Evolutionary conservation across 2,797 vertebrate genomes (phyloP).

Genomic region (Phylloscopus collybita): DNA sequence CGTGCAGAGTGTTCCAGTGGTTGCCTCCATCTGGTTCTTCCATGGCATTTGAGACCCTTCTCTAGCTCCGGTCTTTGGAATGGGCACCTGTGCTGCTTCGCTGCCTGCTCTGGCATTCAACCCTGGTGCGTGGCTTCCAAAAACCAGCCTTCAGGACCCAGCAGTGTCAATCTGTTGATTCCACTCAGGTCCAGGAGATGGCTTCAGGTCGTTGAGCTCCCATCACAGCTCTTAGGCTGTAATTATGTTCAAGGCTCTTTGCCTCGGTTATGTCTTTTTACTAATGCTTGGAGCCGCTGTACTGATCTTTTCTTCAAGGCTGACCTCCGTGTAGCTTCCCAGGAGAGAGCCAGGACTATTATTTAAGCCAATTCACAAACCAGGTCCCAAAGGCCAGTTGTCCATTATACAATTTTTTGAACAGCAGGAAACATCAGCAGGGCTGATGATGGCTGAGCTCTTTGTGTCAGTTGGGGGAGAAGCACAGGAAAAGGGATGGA

Average conservation of each 20-base stretch:
- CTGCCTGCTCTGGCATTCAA: slow-evolving; percentile 7
- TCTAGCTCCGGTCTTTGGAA: slow-evolving; percentile 24
- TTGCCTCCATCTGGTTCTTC: slow-evolving; percentile 60
- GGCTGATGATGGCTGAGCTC: not conserved
- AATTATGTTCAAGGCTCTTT: slow-evolving; percentile 58
- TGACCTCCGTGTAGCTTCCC: slow-evolving; percentile 16
- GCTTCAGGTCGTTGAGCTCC: slow-evolving; percentile 6
- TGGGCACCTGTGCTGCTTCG: not conserved
- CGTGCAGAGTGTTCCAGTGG: not conserved
- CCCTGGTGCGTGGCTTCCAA: not conserved
- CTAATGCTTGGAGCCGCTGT: not conserved
- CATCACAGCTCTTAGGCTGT: slow-evolving; percentile 8
- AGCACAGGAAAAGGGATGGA: not conserved
- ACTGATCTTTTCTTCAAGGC: slow-evolving; percentile 52
- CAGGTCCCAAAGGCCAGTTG: not conserved
- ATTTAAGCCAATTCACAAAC: slow-evolving; percentile 47
- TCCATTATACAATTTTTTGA: not conserved
- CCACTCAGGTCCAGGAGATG: slow-evolving; percentile 1
- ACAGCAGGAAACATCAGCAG: slow-evolving; percentile 7
- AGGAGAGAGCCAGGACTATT: slow-evolving; percentile 19
- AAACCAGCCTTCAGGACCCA: slow-evolving; percentile 14
- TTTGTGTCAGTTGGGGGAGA: not conserved
- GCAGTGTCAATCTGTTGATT: slow-evolving; percentile 54
- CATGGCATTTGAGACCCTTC: not conserved
- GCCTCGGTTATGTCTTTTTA: slow-evolving; percentile 14